Evolutionary conservation across 2,888 invertebrate species (phyloP), one percentile per base, ranked within the genome.

Genomic region (Bembecia ichneumoniformis): DNA sequence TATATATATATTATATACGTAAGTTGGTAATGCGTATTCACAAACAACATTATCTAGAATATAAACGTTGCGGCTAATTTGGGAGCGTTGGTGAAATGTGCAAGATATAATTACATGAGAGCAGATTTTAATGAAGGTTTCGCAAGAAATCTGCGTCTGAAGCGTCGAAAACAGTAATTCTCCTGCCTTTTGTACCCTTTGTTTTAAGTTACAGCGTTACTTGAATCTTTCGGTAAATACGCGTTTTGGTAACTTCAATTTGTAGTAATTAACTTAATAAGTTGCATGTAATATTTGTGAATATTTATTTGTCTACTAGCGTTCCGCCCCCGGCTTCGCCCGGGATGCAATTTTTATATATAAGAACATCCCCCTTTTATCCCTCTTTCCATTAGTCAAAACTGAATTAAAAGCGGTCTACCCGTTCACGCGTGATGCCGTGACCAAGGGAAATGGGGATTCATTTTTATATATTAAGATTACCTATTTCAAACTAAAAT

Each of bases 101-200:
- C 59, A 62, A 54, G 60, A 60, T 63, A 60, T 64, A 68, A 73
- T 69, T 66, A 66, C 62, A 56, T 63, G 58, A 66, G 64, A 66
- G 58, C 62, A 66, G 66, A 67, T 67, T 69, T 61, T 72, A 75
- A 78, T 74, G 66, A 76, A 73, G 66, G 68, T 63, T 64, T 58
- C 60, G 55, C 63, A 56, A 68, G 66, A 65, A 65, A 60, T 66
- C 66, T 59, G 53, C 59, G 58, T 54, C 59, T 59, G 68, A 66
- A 71, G 71, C 64, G 66, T 66, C 71, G 66, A 61, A 68, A 67
- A 63, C 67, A 66, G 71, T 76, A 71, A 74, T 73, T 68, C 66
- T 53, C 62, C 9, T 59, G 66, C 62, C 67, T 71, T 72, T 77
- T 74, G 74, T 75, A 68, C 61, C 63, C 68, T 74, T 77, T 75